Evolutionary conservation across 2,113 vertebrate genomes (phyloP).

Genomic region (Charina bottae): DNA sequence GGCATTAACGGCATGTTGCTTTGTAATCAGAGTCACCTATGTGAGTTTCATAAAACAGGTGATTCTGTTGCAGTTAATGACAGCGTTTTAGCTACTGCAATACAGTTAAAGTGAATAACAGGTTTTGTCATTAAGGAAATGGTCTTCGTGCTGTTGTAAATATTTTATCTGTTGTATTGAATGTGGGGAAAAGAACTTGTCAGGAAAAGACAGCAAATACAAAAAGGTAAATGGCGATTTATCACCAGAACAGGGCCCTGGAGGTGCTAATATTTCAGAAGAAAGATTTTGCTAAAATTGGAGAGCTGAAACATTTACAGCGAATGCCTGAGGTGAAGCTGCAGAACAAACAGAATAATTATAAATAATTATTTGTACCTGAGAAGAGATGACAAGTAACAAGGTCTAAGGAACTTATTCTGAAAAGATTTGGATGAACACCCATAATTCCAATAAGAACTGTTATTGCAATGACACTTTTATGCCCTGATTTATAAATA

Average conservation of each 20-base stretch:
- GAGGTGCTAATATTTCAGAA: constrained; percentile 62
- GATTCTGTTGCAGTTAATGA: constrained; percentile 39
- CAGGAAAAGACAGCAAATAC: constrained; percentile 32
- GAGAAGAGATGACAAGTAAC: background rate
- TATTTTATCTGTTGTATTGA: constrained; percentile 66
- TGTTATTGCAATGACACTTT: background rate
- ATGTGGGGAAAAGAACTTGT: constrained; percentile 31
- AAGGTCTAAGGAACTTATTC: constrained; percentile 7
- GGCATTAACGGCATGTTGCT: background rate
- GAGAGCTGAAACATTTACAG: constrained; percentile 57
- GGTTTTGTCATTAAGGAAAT: background rate
- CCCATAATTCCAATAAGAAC: background rate
- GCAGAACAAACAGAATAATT: constrained; percentile 35
- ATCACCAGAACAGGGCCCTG: constrained; percentile 44
- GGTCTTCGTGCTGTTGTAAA: constrained; percentile 52
- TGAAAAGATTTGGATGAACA: constrained; percentile 1
- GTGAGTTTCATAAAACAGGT: constrained; percentile 44
- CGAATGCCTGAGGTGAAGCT: constrained; percentile 45
- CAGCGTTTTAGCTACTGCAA: constrained; percentile 7
- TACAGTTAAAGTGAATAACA: constrained; percentile 9
- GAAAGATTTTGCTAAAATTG: constrained; percentile 57
- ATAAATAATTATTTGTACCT: constrained; percentile 2
- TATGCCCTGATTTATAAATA: background rate
- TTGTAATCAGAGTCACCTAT: constrained; percentile 40
- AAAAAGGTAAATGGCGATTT: constrained; percentile 62